phyloP scores from a whole-genome alignment of 2,113 vertebrate genomes.

The Numenius arquata region DNA sequence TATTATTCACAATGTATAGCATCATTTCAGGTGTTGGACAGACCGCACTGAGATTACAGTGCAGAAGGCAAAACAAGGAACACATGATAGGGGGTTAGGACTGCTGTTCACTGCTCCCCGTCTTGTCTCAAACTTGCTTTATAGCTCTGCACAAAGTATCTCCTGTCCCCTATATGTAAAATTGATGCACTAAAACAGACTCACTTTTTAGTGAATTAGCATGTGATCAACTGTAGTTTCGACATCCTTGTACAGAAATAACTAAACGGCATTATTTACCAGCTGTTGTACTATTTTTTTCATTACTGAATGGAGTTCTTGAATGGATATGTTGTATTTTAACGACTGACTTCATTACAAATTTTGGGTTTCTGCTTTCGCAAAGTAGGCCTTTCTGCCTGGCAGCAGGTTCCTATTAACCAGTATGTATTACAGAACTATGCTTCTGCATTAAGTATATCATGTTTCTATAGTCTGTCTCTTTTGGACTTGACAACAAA shows the following conservation, averaged over 20 bases:
- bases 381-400: neutral
- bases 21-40: neutral
- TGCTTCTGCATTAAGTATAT: neutral
- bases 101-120: neutral
- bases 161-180: neutral
- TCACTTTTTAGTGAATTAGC: neutral
- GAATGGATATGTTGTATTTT: rapidly evolving
- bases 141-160: neutral
- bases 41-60: neutral
- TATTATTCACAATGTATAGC: neutral
- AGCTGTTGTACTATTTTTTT: neutral
- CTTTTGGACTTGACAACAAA: neutral
- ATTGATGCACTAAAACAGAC: neutral
- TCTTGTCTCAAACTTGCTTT: neutral
- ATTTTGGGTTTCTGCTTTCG: neutral
- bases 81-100: neutral
- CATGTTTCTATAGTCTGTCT: neutral
- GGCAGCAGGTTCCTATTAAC: neutral
- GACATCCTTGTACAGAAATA: neutral
- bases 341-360: neutral
- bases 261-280: neutral
- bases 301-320: neutral
- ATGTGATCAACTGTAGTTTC: neutral
- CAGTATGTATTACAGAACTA: neutral
- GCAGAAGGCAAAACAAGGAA: neutral